These are phyloP conservation scores for Eospalax fontanierii DNA, from an alignment of 2,797 vertebrate genomes.

Conservation along the genomic window DNA sequence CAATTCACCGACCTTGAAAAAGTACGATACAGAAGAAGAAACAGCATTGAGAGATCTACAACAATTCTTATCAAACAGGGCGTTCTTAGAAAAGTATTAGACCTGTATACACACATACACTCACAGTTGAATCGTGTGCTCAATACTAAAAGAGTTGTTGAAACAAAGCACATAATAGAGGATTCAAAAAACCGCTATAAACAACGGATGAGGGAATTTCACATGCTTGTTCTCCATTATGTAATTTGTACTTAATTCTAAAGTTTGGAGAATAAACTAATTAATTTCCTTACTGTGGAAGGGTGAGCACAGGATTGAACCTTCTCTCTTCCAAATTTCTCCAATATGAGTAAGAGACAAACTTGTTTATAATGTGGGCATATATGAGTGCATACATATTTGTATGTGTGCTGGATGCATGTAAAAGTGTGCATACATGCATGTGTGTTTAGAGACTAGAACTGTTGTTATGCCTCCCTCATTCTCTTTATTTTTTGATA, in stretches of 20 bases:
- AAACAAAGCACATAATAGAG: slow-evolving; percentile 24
- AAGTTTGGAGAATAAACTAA: neutral
- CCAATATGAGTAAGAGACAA: neutral
- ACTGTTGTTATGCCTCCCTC: neutral
- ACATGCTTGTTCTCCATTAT: neutral
- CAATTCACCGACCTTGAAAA: slow-evolving; percentile 26
- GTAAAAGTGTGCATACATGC: neutral
- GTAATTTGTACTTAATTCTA: neutral
- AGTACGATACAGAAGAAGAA: slow-evolving; percentile 31
- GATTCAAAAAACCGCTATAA: neutral
- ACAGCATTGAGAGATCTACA: neutral
- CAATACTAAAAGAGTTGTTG: neutral
- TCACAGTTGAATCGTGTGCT: neutral
- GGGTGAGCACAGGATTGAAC: neutral
- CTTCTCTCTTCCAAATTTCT: neutral
- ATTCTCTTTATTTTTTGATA: neutral
- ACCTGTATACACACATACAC: neutral
- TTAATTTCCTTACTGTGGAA: neutral
- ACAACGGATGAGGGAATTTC: neutral
- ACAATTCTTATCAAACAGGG: slow-evolving; percentile 25
- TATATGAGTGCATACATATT: neutral
- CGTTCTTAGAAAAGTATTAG: neutral
- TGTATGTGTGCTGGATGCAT: neutral
- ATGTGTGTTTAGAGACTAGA: neutral
- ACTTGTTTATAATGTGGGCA: neutral